Conservation (phyloP, 2,113 vertebrate genomes). For the Terrapene triunguis region DNA sequence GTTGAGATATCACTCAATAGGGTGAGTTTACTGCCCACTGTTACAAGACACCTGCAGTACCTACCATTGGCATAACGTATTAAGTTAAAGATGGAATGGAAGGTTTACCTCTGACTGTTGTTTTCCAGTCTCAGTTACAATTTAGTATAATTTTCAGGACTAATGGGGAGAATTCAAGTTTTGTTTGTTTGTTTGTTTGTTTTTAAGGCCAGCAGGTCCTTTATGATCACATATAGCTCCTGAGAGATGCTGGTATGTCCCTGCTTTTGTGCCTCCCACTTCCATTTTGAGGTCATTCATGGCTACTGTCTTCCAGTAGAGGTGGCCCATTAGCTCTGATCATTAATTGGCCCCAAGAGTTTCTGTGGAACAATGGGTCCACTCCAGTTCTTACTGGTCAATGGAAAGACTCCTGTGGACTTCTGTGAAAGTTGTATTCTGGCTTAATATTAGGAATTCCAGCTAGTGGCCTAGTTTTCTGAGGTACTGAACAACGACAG, state of each 20-base stretch:
- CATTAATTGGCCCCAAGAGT: background rate
- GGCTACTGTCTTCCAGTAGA: background rate
- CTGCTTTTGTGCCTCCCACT: too few species aligned
- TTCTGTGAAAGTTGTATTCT: background rate
- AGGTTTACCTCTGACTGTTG: background rate
- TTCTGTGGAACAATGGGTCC: background rate
- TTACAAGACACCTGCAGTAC: background rate
- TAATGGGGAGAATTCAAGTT: background rate
- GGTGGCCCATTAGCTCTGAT: background rate
- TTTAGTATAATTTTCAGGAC: background rate
- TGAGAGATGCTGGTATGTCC: background rate
- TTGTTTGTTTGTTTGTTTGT: background rate
- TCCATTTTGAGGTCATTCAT: background rate
- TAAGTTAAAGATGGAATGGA: background rate
- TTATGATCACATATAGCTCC: background rate
- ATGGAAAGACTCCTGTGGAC: background rate
- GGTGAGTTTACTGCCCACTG: too few species aligned
- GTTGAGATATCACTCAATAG: background rate
- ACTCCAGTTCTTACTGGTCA: background rate
- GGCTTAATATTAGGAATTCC: background rate
- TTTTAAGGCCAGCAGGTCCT: background rate
- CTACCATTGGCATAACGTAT: background rate
- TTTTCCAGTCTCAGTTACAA: background rate
- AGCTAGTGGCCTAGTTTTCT: constrained; percentile 27
- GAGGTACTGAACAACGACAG: constrained; percentile 22